Base-by-base conservation (phyloP, 2,888 invertebrate species). In the Trilocha varians region DNA sequence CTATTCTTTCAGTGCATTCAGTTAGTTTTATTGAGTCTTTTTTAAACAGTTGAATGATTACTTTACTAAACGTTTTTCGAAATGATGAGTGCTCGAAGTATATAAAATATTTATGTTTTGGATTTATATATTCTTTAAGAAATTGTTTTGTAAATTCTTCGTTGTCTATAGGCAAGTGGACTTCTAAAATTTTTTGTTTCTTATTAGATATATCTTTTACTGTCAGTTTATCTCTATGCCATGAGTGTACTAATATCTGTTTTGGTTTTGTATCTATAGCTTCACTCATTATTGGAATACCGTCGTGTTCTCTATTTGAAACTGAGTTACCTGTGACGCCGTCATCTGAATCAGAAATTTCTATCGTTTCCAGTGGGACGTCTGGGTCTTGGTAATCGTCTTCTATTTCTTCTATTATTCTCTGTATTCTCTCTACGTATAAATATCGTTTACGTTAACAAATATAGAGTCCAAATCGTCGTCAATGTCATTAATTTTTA, bases 191-290 rank as follows among this genome's bases (percentile, higher is more conserved):
- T 35, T 47, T 54, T 36, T 56, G 55, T 45, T 57, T 62, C 0
- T 39, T 9, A 5, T 36, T 41, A 1, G 57, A 55, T 8, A 55
- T 16, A 18, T 55, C 36, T 41, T 55, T 58, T 5, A 59, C 54
- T 6, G 13, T 4, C 4, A 49, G 17, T 34, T 54, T 40, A 36
- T 60, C 41, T 48, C 40, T 50, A 33, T 36, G 35, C 53, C 57
- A 59, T 2, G 38, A 41, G 13, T 38, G 39, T 3, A 56, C 39
- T 41, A 60, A 13, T n/a, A 62, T 55, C 49, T 62, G 62, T 3
- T 55, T 57, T 0, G 61, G 51, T 39, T 66, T 61, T 1, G 48
- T 54, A 16, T 61, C 58, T 32, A 62, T 50, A 0, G 62, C 56
- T 48, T 64, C 60, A 0, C 60, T 32, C 32, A 59, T 32, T 5